Evolutionary conservation across 1,140 invertebrate genomes (phyloP).

Genomic region (Drosophila bipectinata): DNA sequence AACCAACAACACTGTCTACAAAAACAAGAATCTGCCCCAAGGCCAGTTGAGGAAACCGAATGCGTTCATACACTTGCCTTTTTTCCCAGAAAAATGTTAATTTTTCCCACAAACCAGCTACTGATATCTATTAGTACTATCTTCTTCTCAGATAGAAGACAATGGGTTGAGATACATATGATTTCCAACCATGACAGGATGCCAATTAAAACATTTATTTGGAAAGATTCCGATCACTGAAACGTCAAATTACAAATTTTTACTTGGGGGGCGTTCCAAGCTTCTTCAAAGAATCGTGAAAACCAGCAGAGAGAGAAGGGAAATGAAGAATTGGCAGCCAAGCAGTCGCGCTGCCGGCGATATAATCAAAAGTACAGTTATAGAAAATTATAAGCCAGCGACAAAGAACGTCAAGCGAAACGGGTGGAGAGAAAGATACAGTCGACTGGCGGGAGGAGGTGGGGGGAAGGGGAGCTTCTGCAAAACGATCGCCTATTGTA

Average conservation of each 20-base stretch:
- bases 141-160: background rate
- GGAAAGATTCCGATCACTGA: background rate
- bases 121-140: background rate
- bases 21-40: slow-evolving; percentile 24
- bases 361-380: slow-evolving; percentile 71
- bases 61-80: slow-evolving; percentile 11
- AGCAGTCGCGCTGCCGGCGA: slow-evolving; percentile 29
- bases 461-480: slow-evolving; percentile 1
- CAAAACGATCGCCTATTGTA: slow-evolving; percentile 24
- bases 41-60: slow-evolving; percentile 28
- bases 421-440: background rate
- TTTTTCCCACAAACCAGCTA: no score
- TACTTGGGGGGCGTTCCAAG: slow-evolving; percentile 12
- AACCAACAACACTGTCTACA: background rate
- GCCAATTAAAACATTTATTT: background rate
- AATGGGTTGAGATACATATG: background rate
- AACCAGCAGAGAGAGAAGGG: slow-evolving; percentile 24
- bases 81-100: background rate
- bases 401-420: slow-evolving; percentile 55
- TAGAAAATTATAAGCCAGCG: slow-evolving; percentile 72
- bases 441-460: no score
- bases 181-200: background rate
- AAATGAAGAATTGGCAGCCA: slow-evolving; percentile 15
- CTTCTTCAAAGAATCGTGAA: slow-evolving; percentile 2
- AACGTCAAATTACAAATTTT: no score